Percentiles rank a stretch among this genome's conserved stretches.
These are phyloP conservation scores for Hypena proboscidalis DNA, from an alignment of 2,888 invertebrate species.

Conservation along the genomic window DNA sequence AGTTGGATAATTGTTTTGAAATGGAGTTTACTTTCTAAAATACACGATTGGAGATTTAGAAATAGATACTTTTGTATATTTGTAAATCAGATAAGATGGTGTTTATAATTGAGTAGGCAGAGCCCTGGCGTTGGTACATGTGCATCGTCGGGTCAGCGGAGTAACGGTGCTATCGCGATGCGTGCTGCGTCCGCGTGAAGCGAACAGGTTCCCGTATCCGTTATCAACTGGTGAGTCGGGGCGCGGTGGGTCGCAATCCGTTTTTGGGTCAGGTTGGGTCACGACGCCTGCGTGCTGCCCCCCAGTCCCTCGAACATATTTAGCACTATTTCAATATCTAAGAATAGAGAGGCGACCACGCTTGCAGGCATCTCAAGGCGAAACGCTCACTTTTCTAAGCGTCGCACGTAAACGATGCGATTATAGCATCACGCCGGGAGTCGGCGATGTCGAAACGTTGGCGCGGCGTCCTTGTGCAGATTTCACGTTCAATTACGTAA, in stretches of 20 bases:
- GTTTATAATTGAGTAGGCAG: slow-evolving; percentile 3
- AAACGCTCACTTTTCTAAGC: slow-evolving; percentile 82
- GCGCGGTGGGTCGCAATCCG: slow-evolving; percentile 71
- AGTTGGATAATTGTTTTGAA: neutral
- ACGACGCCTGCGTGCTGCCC: slow-evolving; percentile 78
- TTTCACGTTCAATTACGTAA: slow-evolving; percentile 81
- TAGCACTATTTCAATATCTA: slow-evolving; percentile 72
- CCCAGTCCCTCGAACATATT: slow-evolving; percentile 64
- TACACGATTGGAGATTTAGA: neutral
- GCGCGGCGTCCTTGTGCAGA: slow-evolving; percentile 74
- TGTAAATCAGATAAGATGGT: slow-evolving; percentile 2
- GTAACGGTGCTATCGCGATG: slow-evolving; percentile 64
- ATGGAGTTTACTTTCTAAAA: no score
- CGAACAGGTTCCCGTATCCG: slow-evolving; percentile 78
- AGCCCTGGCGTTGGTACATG: slow-evolving; percentile 22
- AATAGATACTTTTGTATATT: neutral
- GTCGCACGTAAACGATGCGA: slow-evolving; percentile 75
- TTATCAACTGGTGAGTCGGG: slow-evolving; percentile 71
- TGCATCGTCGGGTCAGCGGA: slow-evolving; percentile 48
- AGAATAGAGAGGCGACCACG: slow-evolving; percentile 75
- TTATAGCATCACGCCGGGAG: slow-evolving; percentile 74
- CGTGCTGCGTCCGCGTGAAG: slow-evolving; percentile 51
- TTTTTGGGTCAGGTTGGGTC: slow-evolving; percentile 84
- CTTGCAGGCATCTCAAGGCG: slow-evolving; percentile 75
- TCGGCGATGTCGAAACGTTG: slow-evolving; percentile 67